These are phyloP conservation scores for Nephotettix cincticeps DNA, from an alignment of 1,140 invertebrate species.

Conservation along the genomic window DNA sequence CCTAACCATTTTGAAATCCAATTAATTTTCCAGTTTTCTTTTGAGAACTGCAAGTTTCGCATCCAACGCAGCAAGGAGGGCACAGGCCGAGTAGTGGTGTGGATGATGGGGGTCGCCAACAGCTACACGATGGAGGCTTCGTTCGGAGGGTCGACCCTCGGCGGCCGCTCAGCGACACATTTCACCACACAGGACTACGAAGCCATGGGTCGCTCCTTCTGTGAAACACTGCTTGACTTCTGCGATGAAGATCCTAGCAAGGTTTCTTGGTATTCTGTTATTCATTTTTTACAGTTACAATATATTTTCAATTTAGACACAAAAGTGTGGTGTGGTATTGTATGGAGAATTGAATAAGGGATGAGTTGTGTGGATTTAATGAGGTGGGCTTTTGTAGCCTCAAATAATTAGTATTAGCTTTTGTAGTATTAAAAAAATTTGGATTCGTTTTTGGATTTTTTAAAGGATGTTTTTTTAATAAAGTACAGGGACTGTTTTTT, in stretches of 20 bases:
- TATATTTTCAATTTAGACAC: too few species aligned
- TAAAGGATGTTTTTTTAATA: too few species aligned
- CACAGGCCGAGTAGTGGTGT: conserved; percentile 88
- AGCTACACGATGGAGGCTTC: conserved; percentile 95
- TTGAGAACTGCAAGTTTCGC: conserved; percentile 91
- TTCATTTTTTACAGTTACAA: too few species aligned
- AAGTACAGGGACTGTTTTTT: too few species aligned
- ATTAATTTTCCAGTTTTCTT: conserved; percentile 81
- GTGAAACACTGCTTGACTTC: conserved; percentile 88
- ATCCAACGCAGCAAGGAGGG: conserved; percentile 91
- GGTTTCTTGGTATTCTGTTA: conserved; percentile 49
- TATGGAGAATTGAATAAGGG: too few species aligned
- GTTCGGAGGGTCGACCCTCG: conserved; percentile 82
- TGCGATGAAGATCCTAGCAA: conserved; percentile 85
- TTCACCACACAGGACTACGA: conserved; percentile 81
- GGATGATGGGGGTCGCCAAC: conserved; percentile 91
- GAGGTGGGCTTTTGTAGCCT: too few species aligned
- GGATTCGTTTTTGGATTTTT: too few species aligned
- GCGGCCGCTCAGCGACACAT: conserved; percentile 79
- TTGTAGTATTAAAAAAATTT: too few species aligned
- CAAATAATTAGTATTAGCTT: too few species aligned
- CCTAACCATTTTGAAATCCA: too few species aligned
- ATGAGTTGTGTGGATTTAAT: too few species aligned
- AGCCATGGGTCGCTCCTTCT: conserved; percentile 83
- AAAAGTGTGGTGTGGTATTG: too few species aligned